A percentile compares a stretch with the other conserved stretches of the same genome.
phyloP scores from a whole-genome alignment of 1,140 invertebrate species.

The Ips typographus region DNA sequence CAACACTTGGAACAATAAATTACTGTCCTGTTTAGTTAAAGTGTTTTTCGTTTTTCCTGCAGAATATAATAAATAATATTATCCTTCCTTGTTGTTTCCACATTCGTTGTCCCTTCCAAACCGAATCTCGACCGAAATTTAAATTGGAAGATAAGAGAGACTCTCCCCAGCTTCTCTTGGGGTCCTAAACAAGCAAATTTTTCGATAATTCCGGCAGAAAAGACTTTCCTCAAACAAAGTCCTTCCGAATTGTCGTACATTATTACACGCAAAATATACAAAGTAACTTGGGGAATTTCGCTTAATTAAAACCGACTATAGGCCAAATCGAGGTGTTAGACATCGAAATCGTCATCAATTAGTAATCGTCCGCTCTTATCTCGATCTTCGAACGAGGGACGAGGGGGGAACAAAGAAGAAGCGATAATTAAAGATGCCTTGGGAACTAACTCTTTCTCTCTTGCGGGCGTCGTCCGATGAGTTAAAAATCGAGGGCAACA shows the following conservation, averaged over 20 bases:
- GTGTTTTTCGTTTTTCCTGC: no score
- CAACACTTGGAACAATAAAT: no score
- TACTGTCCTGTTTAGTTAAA: no score
- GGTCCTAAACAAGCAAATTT: constrained; percentile 12
- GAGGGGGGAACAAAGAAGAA: neutral
- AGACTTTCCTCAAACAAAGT: constrained; percentile 3
- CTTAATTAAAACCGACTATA: neutral
- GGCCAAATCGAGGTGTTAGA: constrained; percentile 8
- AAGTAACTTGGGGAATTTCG: neutral
- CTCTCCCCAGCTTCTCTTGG: neutral
- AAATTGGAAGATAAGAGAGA: neutral
- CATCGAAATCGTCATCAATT: constrained; percentile 24
- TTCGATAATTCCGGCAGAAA: constrained; percentile 7
- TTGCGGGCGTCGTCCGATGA: constrained; percentile 13
- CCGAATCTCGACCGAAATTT: neutral
- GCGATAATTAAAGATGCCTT: constrained; percentile 31
- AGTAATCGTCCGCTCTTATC: constrained; percentile 15
- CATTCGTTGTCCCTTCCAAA: no score
- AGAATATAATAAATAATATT: no score
- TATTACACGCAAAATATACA: neutral
- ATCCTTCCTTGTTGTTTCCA: no score
- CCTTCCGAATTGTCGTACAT: neutral
- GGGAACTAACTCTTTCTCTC: constrained; percentile 8
- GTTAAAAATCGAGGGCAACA: constrained; percentile 26
- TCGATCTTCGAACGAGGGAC: neutral